Conservation (phyloP, 2,113 vertebrate species). For the Machaerirhynchus nigripectus region DNA sequence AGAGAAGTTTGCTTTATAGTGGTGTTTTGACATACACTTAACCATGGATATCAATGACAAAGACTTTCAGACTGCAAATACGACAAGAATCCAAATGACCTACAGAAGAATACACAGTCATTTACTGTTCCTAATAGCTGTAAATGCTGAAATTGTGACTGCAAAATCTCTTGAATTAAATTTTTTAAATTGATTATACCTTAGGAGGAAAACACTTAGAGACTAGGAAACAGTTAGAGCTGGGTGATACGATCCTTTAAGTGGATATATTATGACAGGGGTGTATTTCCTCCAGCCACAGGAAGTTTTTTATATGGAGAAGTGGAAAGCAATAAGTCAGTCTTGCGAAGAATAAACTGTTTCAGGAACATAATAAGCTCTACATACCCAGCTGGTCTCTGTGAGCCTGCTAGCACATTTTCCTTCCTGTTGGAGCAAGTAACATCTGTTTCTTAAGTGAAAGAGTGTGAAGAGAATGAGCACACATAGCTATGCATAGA, state of each 20-base stretch:
- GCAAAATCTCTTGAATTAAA: neutral
- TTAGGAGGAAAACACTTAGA: neutral
- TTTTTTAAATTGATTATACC: neutral
- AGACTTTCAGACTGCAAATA: neutral
- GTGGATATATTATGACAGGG: neutral
- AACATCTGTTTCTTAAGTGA: slow-evolving; percentile 73
- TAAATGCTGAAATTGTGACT: neutral
- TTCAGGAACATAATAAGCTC: slow-evolving; percentile 3
- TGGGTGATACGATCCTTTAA: neutral
- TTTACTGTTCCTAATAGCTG: neutral
- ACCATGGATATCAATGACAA: neutral
- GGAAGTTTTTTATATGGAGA: slow-evolving; percentile 38
- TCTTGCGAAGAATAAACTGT: neutral
- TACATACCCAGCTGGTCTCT: slow-evolving; percentile 65
- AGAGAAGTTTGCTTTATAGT: neutral
- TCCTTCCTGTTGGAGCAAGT: slow-evolving; percentile 53
- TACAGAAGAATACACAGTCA: neutral
- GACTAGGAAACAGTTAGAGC: neutral
- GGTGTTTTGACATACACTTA: neutral
- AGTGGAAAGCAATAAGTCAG: slow-evolving; percentile 52
- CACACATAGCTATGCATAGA: slow-evolving; percentile 40
- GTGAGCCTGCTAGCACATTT: slow-evolving; percentile 50
- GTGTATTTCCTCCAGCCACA: slow-evolving; percentile 18
- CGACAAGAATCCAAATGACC: neutral
- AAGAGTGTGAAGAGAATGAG: slow-evolving; percentile 65